Conservation (phyloP, 2,113 vertebrate genomes). For the Phoenicopterus ruber region DNA sequence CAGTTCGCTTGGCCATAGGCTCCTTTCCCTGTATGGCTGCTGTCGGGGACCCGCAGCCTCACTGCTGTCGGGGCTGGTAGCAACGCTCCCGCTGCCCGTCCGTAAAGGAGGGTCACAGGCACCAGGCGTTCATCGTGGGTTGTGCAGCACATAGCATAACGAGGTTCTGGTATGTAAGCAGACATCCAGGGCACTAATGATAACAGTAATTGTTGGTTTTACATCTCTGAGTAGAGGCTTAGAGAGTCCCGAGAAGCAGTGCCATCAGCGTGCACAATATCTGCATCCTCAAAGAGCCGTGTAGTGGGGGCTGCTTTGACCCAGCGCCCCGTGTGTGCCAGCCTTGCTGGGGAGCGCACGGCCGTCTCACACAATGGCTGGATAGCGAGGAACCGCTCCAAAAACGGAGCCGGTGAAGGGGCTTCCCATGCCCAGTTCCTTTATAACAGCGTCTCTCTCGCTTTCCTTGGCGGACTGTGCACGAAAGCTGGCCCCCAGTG, state of each 20-base stretch:
- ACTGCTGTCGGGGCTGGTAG: too few relatives aligned
- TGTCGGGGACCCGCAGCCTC: not conserved
- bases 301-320: not conserved
- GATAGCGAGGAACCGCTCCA: fast-evolving
- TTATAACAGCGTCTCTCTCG: not conserved
- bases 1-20: not conserved
- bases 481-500: not conserved
- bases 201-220: not conserved
- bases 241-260: not conserved
- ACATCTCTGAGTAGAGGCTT: not conserved
- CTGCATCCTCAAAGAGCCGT: fast-evolving
- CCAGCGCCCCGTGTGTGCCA: not conserved
- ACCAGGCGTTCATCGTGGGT: fast-evolving
- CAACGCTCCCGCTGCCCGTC: fast-evolving
- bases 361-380: fast-evolving
- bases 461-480: not conserved
- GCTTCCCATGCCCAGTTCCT: not conserved
- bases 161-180: not conserved
- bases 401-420: not conserved
- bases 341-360: not conserved
- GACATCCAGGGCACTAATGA: not conserved
- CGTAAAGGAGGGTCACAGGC: not conserved
- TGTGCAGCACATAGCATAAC: fast-evolving
- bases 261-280: too few relatives aligned
- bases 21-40: not conserved